phyloP scores from a whole-genome alignment of 2,888 invertebrate species.

The Lagria hirta region DNA sequence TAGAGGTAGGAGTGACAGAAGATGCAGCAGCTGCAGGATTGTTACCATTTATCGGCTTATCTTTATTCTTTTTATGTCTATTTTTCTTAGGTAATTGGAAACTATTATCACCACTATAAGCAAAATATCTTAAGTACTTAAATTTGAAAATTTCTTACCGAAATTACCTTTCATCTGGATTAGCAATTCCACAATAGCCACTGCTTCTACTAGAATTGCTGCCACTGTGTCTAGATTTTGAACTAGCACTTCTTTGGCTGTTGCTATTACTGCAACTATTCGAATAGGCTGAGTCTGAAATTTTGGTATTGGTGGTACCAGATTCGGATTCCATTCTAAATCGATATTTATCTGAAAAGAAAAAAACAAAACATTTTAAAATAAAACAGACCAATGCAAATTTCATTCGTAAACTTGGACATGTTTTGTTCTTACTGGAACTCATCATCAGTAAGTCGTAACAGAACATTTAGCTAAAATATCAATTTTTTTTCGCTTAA shows the following conservation, averaged over 20 bases:
- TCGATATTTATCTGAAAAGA: too few relatives aligned
- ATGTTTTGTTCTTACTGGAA: too few relatives aligned
- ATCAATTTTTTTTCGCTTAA: too few relatives aligned
- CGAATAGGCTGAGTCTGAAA: slow-evolving; percentile 80
- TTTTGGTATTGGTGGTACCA: slow-evolving; percentile 63
- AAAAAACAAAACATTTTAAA: not conserved
- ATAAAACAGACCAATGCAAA: too few relatives aligned
- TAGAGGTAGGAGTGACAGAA: slow-evolving; percentile 19
- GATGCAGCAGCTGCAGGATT: slow-evolving; percentile 18
- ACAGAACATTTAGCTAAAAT: too few relatives aligned
- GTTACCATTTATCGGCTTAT: slow-evolving; percentile 44
- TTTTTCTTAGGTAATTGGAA: slow-evolving; percentile 61
- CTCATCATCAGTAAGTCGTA: too few relatives aligned
- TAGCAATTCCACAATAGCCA: slow-evolving; percentile 73
- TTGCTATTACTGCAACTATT: slow-evolving; percentile 82
- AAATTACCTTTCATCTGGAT: slow-evolving; percentile 49
- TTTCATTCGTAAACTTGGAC: too few relatives aligned
- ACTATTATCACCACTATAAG: slow-evolving; percentile 51
- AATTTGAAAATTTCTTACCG: slow-evolving; percentile 4
- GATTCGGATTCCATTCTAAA: slow-evolving; percentile 56
- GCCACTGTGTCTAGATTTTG: slow-evolving; percentile 75
- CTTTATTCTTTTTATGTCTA: slow-evolving; percentile 64
- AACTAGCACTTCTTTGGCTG: slow-evolving; percentile 76
- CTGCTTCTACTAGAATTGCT: slow-evolving; percentile 80
- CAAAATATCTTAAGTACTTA: slow-evolving; percentile 15